Evolutionary conservation across 2,797 vertebrate species (phyloP).

Genomic region (Holocentrus rufus): DNA sequence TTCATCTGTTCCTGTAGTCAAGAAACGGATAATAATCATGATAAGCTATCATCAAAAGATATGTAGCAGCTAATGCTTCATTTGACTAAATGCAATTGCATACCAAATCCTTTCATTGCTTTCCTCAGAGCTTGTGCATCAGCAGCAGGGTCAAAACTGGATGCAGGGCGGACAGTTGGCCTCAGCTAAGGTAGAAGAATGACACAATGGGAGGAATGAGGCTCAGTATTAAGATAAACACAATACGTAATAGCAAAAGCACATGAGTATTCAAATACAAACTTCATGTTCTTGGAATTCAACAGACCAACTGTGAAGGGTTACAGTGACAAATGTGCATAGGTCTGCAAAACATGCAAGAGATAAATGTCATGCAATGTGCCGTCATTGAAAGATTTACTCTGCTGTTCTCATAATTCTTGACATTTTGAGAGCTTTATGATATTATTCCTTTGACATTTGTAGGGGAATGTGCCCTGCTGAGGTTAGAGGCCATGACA

Average conservation of each 20-base stretch:
- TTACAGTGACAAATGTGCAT: slow-evolving; percentile 38
- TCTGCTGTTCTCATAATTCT: slow-evolving; percentile 1
- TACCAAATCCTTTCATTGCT: slow-evolving; percentile 98
- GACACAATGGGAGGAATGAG: slow-evolving; percentile 20
- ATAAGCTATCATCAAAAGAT: rapidly evolving
- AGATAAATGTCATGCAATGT: background rate
- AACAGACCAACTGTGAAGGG: slow-evolving; percentile 3
- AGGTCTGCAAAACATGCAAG: slow-evolving; percentile 42
- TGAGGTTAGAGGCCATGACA: slow-evolving; percentile 54
- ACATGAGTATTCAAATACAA: background rate
- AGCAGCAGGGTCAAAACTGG: slow-evolving; percentile 84
- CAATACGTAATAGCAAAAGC: slow-evolving; percentile 11
- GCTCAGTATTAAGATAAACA: slow-evolving; percentile 3
- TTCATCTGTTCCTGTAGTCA: slow-evolving; percentile 90
- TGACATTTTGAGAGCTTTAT: slow-evolving; percentile 25
- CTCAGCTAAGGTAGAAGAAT: slow-evolving; percentile 80
- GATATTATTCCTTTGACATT: slow-evolving; percentile 46
- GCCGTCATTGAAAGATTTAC: slow-evolving; percentile 18
- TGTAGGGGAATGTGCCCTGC: slow-evolving; percentile 40
- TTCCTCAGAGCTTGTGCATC: slow-evolving; percentile 94
- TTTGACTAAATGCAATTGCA: slow-evolving; percentile 34
- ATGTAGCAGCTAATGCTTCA: background rate
- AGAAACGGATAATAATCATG: background rate
- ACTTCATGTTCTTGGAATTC: background rate
- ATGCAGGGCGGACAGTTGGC: slow-evolving; percentile 82